Evolutionary conservation across 2,113 vertebrate genomes (phyloP).

Genomic region (Muntiacus muntjak): DNA sequence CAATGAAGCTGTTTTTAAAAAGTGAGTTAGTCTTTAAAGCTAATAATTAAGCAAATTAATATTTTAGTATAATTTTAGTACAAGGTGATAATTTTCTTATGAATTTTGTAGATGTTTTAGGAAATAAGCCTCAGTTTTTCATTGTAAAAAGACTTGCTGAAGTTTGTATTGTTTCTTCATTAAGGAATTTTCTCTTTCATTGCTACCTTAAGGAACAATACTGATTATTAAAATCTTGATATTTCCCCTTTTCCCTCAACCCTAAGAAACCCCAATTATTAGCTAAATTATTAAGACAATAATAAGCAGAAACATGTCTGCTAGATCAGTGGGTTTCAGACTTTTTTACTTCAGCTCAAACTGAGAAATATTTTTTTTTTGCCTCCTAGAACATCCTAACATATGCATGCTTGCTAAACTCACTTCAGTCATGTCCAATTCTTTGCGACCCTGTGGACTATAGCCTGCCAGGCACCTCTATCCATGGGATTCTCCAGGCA

Average conservation of each 20-base stretch:
- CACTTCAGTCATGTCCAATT: background rate
- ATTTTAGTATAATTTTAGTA: background rate
- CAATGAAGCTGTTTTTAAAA: background rate
- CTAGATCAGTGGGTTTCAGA: background rate
- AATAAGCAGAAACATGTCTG: background rate
- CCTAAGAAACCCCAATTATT: background rate
- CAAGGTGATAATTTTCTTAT: background rate
- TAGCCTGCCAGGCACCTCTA: background rate
- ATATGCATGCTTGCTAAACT: background rate
- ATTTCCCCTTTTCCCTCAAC: background rate
- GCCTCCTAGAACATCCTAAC: background rate
- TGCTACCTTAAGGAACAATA: background rate
- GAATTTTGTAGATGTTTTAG: background rate
- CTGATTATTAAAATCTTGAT: background rate
- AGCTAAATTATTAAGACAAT: background rate
- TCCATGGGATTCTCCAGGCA: background rate
- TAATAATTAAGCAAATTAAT: background rate
- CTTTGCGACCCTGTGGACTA: background rate
- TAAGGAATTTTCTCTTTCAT: background rate
- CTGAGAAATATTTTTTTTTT: background rate
- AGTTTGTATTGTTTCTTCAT: background rate
- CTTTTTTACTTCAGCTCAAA: background rate
- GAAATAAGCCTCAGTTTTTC: background rate
- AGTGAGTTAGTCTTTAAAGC: background rate
- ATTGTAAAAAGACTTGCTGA: background rate